A percentile compares a stretch with the other conserved stretches of the same genome.
Evolutionary conservation across 2,888 invertebrate species (phyloP).

Genomic region (Syritta pipiens): DNA sequence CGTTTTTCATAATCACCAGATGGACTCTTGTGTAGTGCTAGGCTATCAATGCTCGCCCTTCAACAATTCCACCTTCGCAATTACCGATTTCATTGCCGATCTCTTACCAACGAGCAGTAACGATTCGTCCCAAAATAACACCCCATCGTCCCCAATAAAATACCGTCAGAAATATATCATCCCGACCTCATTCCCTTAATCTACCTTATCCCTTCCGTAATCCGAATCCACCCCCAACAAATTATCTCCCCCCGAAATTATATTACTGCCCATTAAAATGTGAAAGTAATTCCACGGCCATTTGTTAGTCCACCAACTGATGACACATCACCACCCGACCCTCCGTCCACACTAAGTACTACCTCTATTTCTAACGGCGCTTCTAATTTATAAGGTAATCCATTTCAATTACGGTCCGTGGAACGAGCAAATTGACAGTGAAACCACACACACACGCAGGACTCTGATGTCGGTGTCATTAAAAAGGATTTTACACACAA

Average conservation of each 20-base stretch:
- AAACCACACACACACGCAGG: slow-evolving; percentile 24
- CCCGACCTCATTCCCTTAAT: too few relatives aligned
- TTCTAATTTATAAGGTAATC: slow-evolving; percentile 51
- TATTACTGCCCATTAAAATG: slow-evolving; percentile 6
- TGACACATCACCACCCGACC: slow-evolving; percentile 28
- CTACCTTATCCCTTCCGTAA: too few relatives aligned
- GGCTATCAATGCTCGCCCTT: too few relatives aligned
- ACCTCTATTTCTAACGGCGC: slow-evolving; percentile 11
- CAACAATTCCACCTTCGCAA: too few relatives aligned
- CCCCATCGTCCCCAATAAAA: too few relatives aligned
- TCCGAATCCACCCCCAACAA: neutral
- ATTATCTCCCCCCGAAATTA: neutral
- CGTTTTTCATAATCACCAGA: too few relatives aligned
- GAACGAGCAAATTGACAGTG: slow-evolving; percentile 49
- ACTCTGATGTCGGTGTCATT: slow-evolving; percentile 29
- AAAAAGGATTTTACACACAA: slow-evolving; percentile 42
- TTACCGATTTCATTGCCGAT: too few relatives aligned
- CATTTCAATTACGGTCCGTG: slow-evolving; percentile 49
- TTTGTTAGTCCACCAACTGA: slow-evolving; percentile 27
- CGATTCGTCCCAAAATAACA: too few relatives aligned
- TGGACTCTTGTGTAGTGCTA: too few relatives aligned
- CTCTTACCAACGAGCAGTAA: too few relatives aligned
- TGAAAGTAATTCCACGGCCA: slow-evolving; percentile 10
- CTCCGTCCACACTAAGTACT: neutral
- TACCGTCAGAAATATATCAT: too few relatives aligned